Evolutionary conservation across 2,888 invertebrate species (phyloP), one percentile per base, ranked within the genome.

Genomic region (Tyria jacobaeae): DNA sequence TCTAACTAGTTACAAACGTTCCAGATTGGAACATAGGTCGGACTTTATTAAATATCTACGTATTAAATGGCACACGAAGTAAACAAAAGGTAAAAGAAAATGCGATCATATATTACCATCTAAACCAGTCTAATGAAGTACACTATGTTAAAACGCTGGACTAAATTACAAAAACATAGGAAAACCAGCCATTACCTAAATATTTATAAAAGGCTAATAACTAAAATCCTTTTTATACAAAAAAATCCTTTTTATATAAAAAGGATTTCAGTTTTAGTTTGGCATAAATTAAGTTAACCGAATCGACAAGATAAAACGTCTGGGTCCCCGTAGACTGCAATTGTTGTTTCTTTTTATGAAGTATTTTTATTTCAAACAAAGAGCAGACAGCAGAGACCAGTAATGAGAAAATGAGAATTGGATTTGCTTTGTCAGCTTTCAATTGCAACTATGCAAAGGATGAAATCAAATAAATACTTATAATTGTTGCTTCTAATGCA

Each of bases 391-490:
- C 79, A 84, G 86, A 85, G 83, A 80, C 75, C 80, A 74, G 83
- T 89, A 89, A 89, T 88, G 87, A 88, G 88, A 89, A 89, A 90
- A 89, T 89, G 87, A 87, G 87, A 86, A 89, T 89, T 86, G 86
- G 81, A 85, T 88, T 89, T 86, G 82, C 89, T 88, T 89, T 89
- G 86, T 85, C 83, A 83, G 85, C 81, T 73, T 64, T 74, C 66
- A 75, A 74, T 74, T 69, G 71, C 69, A 77, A 83, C 83, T 84
- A 80, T 79, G 80, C 79, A 83, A 81, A 81, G 73, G 71, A 75
- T 75, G 68, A 68, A 62, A 44, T 60, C 21, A 50, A 68, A 49
- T 59, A 44, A 61, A 41, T 70, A 54, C 51, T 37, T 49, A 65
- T 62, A 60, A 77, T 75, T 63, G 66, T 78, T 68, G 58, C 27